Evolutionary conservation across 1,140 invertebrate genomes (phyloP), one percentile per base, ranked within the genome.

Genomic region (Sweltsa coloradensis): DNA sequence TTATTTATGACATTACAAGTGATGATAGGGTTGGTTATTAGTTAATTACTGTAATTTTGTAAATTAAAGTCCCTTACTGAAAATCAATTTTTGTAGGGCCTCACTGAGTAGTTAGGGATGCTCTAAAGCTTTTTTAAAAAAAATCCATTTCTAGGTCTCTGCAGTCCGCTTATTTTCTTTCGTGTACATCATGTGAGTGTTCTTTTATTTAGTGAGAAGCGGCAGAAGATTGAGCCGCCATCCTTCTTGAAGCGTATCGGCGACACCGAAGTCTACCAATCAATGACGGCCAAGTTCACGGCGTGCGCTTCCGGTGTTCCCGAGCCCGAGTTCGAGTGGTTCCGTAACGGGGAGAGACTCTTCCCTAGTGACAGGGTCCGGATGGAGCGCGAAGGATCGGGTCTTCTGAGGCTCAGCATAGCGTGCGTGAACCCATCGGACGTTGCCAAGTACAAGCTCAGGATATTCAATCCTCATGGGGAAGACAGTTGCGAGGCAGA

Each of bases 221-320:
- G 71, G 51, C 75, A 82, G 53, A 85, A 81, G 52, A 74, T 80
- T 1, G 89, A 93, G 61, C 74, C 86, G 1, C 89, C 90, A 16
- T 76, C 79, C 2, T 93, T 93, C 73, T 64, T 94, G 46, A 94
- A 93, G 67, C 82, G 79, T 55, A 85, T 93, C 49, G 88, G 86
- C 0, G 88, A 92, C 61, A 83, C 83, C 23, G 89, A 93, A 64
- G 73, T 90, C 16, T 87, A 85, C 60, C 79, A 83, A 56, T 84
- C 86, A 6, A 89, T 91, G 81, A 81, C 80, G 14, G 89, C 85
- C 16, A 91, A 90, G 63, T 93, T 94, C 61, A 93, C 89, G 13
- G 89, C 89, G 24, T 91, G 89, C 60, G 76, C 83, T 24, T 79
- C 79, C 13, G 90, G 90, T 27, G 77, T 72, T 50, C 90, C 90